phyloP scores from a whole-genome alignment of 2,113 vertebrate genomes.

The Haplochromis vanheusdeni region DNA sequence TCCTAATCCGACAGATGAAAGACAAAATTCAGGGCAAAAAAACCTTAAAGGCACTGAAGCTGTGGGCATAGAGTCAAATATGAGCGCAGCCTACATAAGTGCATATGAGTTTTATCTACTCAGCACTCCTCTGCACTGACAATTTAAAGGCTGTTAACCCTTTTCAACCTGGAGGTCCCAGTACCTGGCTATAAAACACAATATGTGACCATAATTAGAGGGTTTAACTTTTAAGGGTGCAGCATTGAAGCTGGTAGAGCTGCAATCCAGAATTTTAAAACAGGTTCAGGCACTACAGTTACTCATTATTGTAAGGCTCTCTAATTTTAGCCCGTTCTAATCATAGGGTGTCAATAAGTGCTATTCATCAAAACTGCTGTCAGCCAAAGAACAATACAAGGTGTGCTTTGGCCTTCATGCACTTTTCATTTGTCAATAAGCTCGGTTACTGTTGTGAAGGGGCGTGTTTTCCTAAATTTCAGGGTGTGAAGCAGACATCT shows the following conservation, averaged over 20 bases:
- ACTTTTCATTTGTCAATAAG: not conserved
- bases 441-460: not conserved
- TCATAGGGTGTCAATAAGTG: not conserved
- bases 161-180: not conserved
- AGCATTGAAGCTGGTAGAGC: not conserved
- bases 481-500: not conserved
- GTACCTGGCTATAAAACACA: not conserved
- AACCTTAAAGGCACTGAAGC: not conserved
- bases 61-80: not conserved
- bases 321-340: not conserved
- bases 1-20: not conserved
- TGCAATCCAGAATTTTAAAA: not conserved
- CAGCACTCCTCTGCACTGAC: not conserved
- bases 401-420: not conserved
- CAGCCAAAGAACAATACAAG: not conserved
- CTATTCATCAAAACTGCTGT: not conserved
- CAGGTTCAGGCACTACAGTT: not conserved
- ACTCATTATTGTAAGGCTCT: rapidly evolving
- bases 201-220: not conserved
- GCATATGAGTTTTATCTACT: not conserved
- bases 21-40: not conserved
- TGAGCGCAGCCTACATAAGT: not conserved
- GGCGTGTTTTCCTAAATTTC: not conserved
- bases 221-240: not conserved
- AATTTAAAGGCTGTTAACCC: not conserved